Evolutionary conservation across 2,888 invertebrate species (phyloP), one percentile per base, ranked within the genome.

Genomic region (Diadegma fenestrale): DNA sequence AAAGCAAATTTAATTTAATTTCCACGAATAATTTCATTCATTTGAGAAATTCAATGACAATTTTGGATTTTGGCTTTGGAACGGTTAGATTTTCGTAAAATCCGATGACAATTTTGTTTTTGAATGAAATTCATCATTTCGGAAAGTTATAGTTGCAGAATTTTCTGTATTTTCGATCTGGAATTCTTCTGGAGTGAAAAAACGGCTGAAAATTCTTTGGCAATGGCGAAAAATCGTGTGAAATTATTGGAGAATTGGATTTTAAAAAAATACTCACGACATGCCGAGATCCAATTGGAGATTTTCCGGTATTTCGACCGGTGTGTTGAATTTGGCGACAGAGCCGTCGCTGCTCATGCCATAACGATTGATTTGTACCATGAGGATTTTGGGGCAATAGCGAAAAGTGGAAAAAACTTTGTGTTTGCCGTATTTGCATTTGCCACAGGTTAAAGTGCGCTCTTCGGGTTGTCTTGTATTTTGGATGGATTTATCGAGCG

Each of bases 351-450:
- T 88, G 17, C 89, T 87, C 86, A 91, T 90, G 37, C 91, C 90
- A 51, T 91, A 92, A 72, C 92, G 89, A 80, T 92, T 92, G 14
- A 92, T 87, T 69, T 92, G 92, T 1, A 91, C 89, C 37, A 89
- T 92, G 5, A 92, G 79, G 17, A 92, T 88, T 86, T 90, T 91
- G 4, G 92, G 92, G 51, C 88, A 86, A 26, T 86, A 88, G 37
- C 90, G 90, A 54, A 92, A 92, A 41, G 89, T 90, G 0, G 91
- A 91, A 41, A 82, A 85, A 87, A 91, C 90, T 64, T 87, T 89
- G 61, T 92, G 92, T 1, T 86, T 84, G 37, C 89, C 88, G 51
- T 90, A 89, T 30, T 91, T 90, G 71, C 92, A 92, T 26, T 88
- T 87, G 45, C 90, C 90, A 37, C 92, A 92, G 0, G 90, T 89